These are phyloP conservation scores for Campylomormyrus tamandua DNA, from an alignment of 2,113 vertebrate species.

Conservation along the genomic window DNA sequence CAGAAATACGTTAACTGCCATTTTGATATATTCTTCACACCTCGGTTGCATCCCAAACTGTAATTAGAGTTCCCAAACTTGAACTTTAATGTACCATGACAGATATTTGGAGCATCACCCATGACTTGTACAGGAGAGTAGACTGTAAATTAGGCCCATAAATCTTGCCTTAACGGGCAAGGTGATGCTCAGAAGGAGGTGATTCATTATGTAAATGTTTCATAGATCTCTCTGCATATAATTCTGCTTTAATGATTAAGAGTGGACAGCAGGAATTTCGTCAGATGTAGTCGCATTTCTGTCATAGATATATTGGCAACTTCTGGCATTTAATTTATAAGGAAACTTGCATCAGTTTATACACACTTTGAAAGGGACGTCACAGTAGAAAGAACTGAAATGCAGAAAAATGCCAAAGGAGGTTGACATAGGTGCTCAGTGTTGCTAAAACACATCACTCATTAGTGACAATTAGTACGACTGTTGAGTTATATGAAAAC, in stretches of 20 bases:
- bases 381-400: not conserved
- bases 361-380: not conserved
- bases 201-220: not conserved
- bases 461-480: not conserved
- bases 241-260: not conserved
- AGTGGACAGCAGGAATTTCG: not conserved
- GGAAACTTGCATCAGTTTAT: not conserved
- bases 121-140: not conserved
- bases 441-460: not conserved
- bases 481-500: not conserved
- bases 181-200: not conserved
- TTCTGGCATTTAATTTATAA: not conserved
- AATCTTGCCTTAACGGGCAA: not conserved
- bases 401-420: not conserved
- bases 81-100: not conserved
- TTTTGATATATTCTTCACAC: not conserved
- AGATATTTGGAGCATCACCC: not conserved
- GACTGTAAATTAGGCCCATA: conserved; percentile 1
- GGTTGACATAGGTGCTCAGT: not conserved
- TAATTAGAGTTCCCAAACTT: not conserved
- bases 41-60: not conserved
- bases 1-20: not conserved
- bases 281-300: not conserved
- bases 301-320: not conserved
- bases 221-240: not conserved